A percentile compares a stretch with the other conserved stretches of the same genome.
Evolutionary conservation across 2,113 vertebrate genomes (phyloP).

Genomic region (Sylvietta virens): DNA sequence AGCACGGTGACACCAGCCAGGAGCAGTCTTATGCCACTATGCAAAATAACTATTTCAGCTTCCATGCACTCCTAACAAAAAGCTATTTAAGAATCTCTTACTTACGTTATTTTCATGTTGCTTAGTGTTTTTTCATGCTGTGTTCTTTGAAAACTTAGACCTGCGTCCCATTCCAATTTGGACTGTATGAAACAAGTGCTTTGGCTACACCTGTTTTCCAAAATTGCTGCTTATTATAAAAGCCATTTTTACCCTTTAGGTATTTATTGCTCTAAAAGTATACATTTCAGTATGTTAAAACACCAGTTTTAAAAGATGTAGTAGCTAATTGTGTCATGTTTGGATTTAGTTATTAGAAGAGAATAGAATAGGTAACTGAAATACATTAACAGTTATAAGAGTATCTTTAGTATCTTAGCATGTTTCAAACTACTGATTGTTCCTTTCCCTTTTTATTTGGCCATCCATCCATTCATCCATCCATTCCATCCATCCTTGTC

Average conservation of each 20-base stretch:
- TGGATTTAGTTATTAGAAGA: conserved; percentile 18
- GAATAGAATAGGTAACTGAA: conserved; percentile 24
- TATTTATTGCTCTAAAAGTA: background rate
- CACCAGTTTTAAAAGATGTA: background rate
- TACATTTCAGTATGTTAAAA: background rate
- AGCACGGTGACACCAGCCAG: background rate
- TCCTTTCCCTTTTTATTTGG: conserved; percentile 66
- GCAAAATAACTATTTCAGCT: background rate
- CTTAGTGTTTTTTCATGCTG: background rate
- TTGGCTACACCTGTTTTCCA: background rate
- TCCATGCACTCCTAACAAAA: background rate
- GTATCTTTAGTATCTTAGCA: conserved; percentile 32
- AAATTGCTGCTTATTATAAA: background rate
- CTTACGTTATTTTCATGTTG: background rate
- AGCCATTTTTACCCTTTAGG: background rate
- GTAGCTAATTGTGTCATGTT: background rate
- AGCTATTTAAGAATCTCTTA: background rate
- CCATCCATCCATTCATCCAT: conserved; percentile 30
- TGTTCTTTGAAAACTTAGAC: background rate
- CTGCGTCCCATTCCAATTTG: background rate
- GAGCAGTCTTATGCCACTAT: background rate
- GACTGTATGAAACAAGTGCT: background rate
- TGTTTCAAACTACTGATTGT: conserved; percentile 60
- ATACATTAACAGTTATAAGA: background rate
- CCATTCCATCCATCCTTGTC: conserved; percentile 23